Evolutionary conservation across 2,888 invertebrate genomes (phyloP).

Genomic region (Parascotia fuliginaria): DNA sequence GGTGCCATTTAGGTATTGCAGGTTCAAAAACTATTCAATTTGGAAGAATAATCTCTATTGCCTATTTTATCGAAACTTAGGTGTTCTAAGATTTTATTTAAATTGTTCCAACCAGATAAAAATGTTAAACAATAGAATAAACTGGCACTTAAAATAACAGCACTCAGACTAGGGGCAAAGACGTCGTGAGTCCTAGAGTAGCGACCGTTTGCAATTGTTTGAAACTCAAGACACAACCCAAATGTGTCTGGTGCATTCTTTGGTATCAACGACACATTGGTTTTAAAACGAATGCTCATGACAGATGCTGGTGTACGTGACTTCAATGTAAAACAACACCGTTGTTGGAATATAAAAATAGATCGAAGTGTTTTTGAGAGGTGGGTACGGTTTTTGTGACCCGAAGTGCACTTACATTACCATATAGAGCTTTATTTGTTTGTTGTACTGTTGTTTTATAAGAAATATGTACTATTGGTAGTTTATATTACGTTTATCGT

Average conservation of each 20-base stretch:
- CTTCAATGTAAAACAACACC: slow-evolving; percentile 67
- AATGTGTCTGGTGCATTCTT: slow-evolving; percentile 48
- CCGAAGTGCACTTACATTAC: slow-evolving; percentile 40
- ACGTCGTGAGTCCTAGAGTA: slow-evolving; percentile 17
- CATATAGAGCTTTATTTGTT: slow-evolving; percentile 37
- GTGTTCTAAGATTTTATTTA: background rate
- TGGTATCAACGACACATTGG: slow-evolving; percentile 66
- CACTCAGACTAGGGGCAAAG: slow-evolving; percentile 28
- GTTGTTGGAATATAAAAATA: slow-evolving; percentile 65
- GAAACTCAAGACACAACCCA: slow-evolving; percentile 22
- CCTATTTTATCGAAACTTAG: too few relatives aligned
- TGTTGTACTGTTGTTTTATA: slow-evolving; percentile 10
- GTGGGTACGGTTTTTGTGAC: slow-evolving; percentile 35
- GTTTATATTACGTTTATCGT: background rate
- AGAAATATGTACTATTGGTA: slow-evolving; percentile 1
- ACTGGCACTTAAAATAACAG: slow-evolving; percentile 35
- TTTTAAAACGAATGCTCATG: slow-evolving; percentile 65
- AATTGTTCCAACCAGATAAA: slow-evolving; percentile 14
- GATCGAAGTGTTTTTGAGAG: slow-evolving; percentile 46
- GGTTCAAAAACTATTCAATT: too few relatives aligned
- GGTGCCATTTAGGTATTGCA: too few relatives aligned
- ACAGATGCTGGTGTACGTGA: slow-evolving; percentile 75
- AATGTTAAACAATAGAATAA: slow-evolving; percentile 34
- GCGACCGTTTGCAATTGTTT: slow-evolving; percentile 39
- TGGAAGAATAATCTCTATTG: too few relatives aligned